Evolutionary conservation across 2,797 vertebrate genomes (phyloP).

Genomic region (Danio choprae): DNA sequence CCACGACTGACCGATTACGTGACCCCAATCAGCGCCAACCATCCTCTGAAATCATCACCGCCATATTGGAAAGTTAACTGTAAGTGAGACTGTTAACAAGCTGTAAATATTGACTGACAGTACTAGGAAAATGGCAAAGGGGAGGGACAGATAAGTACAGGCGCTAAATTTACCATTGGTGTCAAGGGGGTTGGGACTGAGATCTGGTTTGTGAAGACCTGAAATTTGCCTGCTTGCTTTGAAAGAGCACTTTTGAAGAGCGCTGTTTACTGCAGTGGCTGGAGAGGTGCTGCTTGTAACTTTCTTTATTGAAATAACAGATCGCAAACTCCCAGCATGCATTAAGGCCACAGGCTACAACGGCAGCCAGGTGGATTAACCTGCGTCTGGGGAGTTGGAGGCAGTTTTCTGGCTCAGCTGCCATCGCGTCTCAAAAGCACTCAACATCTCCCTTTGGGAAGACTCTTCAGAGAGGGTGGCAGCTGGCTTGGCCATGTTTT

Average conservation of each 20-base stretch:
- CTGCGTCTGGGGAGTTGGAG: conserved; percentile 58
- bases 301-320: conserved; percentile 69
- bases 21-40: conserved; percentile 55
- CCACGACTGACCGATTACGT: conserved; percentile 20
- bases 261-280: conserved; percentile 55
- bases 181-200: conserved; percentile 41
- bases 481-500: conserved; percentile 73
- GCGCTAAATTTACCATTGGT: conserved; percentile 73
- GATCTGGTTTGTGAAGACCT: conserved; percentile 56
- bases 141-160: conserved; percentile 66
- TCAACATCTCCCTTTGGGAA: conserved; percentile 59
- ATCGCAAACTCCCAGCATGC: conserved; percentile 62
- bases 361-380: conserved; percentile 52
- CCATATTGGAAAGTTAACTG: conserved; percentile 73
- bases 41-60: conserved; percentile 67
- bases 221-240: conserved; percentile 37
- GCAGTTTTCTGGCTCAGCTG: conserved; percentile 74
- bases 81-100: conserved; percentile 76
- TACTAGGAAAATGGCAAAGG: conserved; percentile 54
- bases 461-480: conserved; percentile 62
- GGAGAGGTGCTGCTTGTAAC: conserved; percentile 53
- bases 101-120: conserved; percentile 73
- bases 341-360: conserved; percentile 46
- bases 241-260: conserved; percentile 49
- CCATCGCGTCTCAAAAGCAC: conserved; percentile 61